Conservation (phyloP, 2,797 vertebrate species). For the Malacoctenus gilli region DNA sequence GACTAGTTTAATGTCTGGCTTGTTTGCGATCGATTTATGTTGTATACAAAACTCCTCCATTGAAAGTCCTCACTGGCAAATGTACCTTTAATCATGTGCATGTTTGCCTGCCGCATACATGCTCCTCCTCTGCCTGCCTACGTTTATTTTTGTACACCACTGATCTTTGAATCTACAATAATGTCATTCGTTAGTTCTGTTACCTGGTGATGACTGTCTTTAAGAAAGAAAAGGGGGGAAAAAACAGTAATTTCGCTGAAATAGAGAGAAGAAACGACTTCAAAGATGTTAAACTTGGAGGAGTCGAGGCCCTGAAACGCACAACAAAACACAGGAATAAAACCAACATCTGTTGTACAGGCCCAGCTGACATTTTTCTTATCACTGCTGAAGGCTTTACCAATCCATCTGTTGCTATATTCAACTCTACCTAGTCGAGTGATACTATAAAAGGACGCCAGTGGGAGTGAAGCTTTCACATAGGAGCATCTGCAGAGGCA, state of each 20-base stretch:
- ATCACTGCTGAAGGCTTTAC: constrained; percentile 55
- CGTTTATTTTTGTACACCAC: constrained; percentile 59
- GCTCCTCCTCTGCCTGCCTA: constrained; percentile 18
- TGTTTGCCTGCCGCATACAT: neutral
- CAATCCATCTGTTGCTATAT: constrained; percentile 72
- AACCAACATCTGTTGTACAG: constrained; percentile 63
- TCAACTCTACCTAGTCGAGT: constrained; percentile 59
- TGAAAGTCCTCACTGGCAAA: neutral
- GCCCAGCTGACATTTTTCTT: constrained; percentile 43
- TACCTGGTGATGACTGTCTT: constrained; percentile 42
- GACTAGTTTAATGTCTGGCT: neutral
- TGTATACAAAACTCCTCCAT: neutral
- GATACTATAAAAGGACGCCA: constrained; percentile 68
- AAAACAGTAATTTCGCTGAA: constrained; percentile 31
- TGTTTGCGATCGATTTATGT: constrained; percentile 24
- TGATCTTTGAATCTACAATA: constrained; percentile 39
- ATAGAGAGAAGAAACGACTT: constrained; percentile 26
- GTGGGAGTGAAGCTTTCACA: constrained; percentile 64
- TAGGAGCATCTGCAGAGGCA: constrained; percentile 58
- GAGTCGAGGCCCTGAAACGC: constrained; percentile 22
- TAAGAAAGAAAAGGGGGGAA: too few species aligned
- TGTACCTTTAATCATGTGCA: neutral
- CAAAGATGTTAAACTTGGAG: constrained; percentile 48
- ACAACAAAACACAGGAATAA: constrained; percentile 45
- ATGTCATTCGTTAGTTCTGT: constrained; percentile 45